Evolutionary conservation across 2,797 vertebrate species (phyloP), one percentile per base, ranked within the genome.

Genomic region (Platyrinchus mystaceus): DNA sequence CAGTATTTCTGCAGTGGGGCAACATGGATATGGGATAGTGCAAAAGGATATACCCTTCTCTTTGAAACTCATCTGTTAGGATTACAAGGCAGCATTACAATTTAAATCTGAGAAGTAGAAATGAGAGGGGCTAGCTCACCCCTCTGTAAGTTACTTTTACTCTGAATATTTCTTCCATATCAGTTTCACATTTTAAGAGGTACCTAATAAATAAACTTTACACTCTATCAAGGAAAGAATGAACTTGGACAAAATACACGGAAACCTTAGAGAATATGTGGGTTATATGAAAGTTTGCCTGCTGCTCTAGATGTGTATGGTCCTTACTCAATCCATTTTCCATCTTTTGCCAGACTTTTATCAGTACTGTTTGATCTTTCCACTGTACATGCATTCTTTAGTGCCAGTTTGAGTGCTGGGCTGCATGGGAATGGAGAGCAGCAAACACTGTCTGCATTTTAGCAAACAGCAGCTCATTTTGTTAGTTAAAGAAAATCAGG

Each of bases 271-370:
- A 63, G 76, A 74, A 22, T 17, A 15, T 64, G 15, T 37, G 21
- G 11, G 10, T 86, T 80, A 26, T 58, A 1, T 32, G 46, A 58
- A 62, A 24, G 47, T 63, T 86, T 69, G 7, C 47, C 37, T 79
- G 30, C 68, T 62, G 59, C 32, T 84, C 7, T 50, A 41, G 46
- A 24, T 74, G 15, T 0, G 0, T n/a, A 2, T 24, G 26, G 27
- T 55, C 36, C 39, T 69, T 68, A 24, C 17, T 63, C 19, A 19
- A 12, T 66, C 41, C 12, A 8, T 60, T 67, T 30, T 21, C 36
- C 16, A 50, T 28, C 30, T 79, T 83, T 50, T 74, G 15, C 7
- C 13, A 46, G 58, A 60, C 21, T 60, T 56, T 23, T 39, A 30
- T 39, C n/a, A 30, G 9, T 69, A 53, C 37, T 1, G 2, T 76